A percentile compares a stretch with the other conserved stretches of the same genome.
These are phyloP conservation scores for Scortum barcoo DNA, from an alignment of 2,113 vertebrate species.

Conservation along the genomic window DNA sequence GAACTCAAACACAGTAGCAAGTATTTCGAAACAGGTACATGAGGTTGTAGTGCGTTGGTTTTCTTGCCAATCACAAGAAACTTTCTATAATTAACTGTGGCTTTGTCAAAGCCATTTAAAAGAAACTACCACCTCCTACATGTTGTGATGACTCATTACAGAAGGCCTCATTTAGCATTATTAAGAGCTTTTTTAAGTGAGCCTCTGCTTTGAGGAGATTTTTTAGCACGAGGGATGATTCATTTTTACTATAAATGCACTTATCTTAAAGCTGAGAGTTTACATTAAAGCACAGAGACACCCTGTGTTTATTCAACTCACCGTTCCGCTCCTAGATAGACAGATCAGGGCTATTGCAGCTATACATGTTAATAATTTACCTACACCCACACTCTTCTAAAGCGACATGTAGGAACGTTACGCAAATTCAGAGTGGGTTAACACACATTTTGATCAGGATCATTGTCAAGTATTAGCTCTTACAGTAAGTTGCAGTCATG, in stretches of 20 bases:
- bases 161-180: not conserved
- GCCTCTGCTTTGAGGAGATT: slow-evolving; percentile 11
- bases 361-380: slow-evolving; percentile 53
- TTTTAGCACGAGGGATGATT: slow-evolving; percentile 8
- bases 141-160: slow-evolving; percentile 23
- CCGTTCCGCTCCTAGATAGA: no score
- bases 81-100: not conserved
- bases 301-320: rapidly evolving
- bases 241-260: slow-evolving; percentile 17
- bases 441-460: not conserved
- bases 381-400: slow-evolving; percentile 31
- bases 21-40: not conserved
- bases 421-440: not conserved
- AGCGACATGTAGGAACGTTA: not conserved
- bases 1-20: not conserved
- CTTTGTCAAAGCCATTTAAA: not conserved
- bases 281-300: not conserved
- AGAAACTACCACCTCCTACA: slow-evolving; percentile 35
- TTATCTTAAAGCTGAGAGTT: not conserved
- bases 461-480: not conserved
- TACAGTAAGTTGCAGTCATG: slow-evolving; percentile 53
- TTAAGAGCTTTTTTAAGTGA: not conserved
- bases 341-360: not conserved
- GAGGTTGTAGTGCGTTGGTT: not conserved
- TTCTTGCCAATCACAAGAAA: not conserved